A percentile compares a stretch with the other conserved stretches of the same genome.
phyloP scores from a whole-genome alignment of 2,113 vertebrate species.

The Mionectes macconnelli region DNA sequence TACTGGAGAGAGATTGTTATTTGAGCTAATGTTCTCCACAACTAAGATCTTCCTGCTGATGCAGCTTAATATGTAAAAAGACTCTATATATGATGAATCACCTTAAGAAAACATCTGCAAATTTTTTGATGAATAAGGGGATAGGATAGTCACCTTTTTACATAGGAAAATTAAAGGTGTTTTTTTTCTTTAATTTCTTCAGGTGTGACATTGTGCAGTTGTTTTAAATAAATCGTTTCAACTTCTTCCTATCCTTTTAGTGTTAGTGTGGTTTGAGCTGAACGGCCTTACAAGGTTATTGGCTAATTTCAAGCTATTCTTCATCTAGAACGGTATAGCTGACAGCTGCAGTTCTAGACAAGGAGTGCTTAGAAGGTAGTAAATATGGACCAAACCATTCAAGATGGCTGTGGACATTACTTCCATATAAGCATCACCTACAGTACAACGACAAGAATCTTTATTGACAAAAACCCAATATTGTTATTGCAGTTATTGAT shows the following conservation, averaged over 20 bases:
- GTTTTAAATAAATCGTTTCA: background rate
- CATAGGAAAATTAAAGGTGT: background rate
- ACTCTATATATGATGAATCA: background rate
- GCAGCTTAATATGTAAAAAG: background rate
- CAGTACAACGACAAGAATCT: background rate
- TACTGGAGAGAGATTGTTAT: background rate
- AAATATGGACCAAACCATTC: background rate
- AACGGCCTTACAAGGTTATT: background rate
- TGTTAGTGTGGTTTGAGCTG: background rate
- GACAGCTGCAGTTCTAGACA: background rate
- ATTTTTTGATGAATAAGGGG: background rate
- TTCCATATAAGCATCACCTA: background rate
- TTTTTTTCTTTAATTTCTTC: background rate
- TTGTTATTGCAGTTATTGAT: background rate
- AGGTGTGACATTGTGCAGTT: background rate
- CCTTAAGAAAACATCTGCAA: background rate
- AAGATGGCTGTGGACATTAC: background rate
- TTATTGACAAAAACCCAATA: background rate
- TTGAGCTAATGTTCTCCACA: background rate
- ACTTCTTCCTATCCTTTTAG: background rate
- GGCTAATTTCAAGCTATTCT: background rate
- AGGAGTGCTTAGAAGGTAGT: background rate
- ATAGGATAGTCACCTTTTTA: background rate
- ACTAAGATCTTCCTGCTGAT: background rate
- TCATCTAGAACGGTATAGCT: accelerated